Evolutionary conservation across 2,888 invertebrate genomes (phyloP).

Genomic region (Pammene aurita): DNA sequence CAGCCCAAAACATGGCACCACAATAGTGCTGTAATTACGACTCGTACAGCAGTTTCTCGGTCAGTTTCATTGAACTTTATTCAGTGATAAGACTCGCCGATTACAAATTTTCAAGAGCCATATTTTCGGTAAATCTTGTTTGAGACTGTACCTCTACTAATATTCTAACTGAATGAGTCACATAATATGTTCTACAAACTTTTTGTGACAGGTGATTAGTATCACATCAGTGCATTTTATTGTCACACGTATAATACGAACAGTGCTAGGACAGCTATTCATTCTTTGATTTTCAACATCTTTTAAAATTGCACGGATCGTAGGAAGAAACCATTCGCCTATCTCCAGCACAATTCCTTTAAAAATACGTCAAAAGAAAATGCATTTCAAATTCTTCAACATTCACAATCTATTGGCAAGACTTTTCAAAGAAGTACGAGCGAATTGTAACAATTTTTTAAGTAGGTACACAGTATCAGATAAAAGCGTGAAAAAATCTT

Average conservation of each 20-base stretch:
- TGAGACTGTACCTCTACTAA: too few species aligned
- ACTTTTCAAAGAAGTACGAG: constrained; percentile 36
- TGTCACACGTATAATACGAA: background rate
- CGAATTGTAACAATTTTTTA: constrained; percentile 42
- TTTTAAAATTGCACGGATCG: background rate
- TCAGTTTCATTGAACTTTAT: too few species aligned
- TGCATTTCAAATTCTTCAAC: constrained; percentile 32
- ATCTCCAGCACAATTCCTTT: constrained; percentile 18
- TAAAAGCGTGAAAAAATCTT: constrained; percentile 40
- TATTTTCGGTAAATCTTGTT: too few species aligned
- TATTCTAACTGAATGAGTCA: too few species aligned
- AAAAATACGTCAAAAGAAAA: constrained; percentile 35
- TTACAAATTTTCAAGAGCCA: too few species aligned
- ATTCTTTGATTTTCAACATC: background rate
- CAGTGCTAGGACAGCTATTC: background rate
- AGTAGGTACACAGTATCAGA: constrained; percentile 42
- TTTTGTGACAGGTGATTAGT: background rate
- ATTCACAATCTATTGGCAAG: constrained; percentile 38
- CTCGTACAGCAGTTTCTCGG: too few species aligned
- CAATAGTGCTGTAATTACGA: too few species aligned
- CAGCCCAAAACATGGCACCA: too few species aligned
- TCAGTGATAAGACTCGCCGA: too few species aligned
- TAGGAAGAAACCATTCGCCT: constrained; percentile 11
- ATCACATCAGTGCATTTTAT: background rate
- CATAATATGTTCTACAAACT: too few species aligned